These are phyloP conservation scores for Yponomeuta cagnagella DNA, from an alignment of 2,888 invertebrate genomes.

Conservation along the genomic window DNA sequence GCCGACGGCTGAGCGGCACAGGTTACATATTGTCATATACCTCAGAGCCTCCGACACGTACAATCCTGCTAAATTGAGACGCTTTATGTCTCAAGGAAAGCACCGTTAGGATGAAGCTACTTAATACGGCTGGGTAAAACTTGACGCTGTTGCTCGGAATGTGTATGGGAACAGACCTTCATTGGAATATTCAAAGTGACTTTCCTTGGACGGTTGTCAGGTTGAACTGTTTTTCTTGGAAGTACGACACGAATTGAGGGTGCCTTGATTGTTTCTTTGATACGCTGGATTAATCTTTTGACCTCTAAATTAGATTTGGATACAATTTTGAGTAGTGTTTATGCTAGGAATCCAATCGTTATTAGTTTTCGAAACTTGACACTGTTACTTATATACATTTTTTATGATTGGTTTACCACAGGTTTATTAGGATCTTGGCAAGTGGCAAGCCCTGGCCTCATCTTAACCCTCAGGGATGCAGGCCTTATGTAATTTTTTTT, in stretches of 20 bases:
- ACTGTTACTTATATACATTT: no score
- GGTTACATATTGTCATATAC: slow-evolving; percentile 54
- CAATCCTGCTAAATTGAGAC: slow-evolving; percentile 38
- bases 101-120: slow-evolving; percentile 23
- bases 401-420: no score
- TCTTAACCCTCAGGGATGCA: no score
- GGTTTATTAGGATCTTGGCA: no score
- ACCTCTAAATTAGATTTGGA: not conserved
- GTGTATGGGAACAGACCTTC: slow-evolving; percentile 11
- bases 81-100: slow-evolving; percentile 30
- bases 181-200: slow-evolving; percentile 15
- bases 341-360: no score
- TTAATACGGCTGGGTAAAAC: not conserved
- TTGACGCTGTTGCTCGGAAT: slow-evolving; percentile 12
- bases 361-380: no score
- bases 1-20: slow-evolving; percentile 46
- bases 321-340: no score
- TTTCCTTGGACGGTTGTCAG: slow-evolving; percentile 1
- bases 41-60: slow-evolving; percentile 21
- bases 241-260: not conserved
- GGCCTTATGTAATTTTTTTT: no score
- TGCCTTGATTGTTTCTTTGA: not conserved
- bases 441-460: no score
- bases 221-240: slow-evolving; percentile 6
- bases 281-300: not conserved